These are phyloP conservation scores for Pseudorhombus dupliciocellatus DNA, from an alignment of 2,113 vertebrate genomes.

Conservation along the genomic window DNA sequence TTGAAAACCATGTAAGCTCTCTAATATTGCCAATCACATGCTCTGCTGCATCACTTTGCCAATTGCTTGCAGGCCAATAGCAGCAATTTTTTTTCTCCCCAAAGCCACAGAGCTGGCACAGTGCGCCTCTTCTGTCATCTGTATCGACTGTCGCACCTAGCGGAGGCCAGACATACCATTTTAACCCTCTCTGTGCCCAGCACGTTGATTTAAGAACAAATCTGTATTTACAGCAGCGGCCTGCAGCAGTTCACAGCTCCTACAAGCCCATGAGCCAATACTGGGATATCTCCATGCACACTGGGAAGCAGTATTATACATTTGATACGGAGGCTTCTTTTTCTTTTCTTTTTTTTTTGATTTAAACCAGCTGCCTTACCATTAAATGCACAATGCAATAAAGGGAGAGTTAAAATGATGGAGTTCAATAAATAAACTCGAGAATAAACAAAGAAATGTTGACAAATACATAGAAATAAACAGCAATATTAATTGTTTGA, in stretches of 20 bases:
- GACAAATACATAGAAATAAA: background rate
- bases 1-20: slow-evolving; percentile 42
- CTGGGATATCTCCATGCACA: slow-evolving; percentile 67
- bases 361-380: slow-evolving; percentile 48
- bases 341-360: slow-evolving; percentile 2
- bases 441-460: slow-evolving; percentile 31
- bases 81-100: slow-evolving; percentile 25
- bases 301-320: slow-evolving; percentile 54
- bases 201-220: slow-evolving; percentile 34
- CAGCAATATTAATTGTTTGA: slow-evolving; percentile 26
- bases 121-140: slow-evolving; percentile 48
- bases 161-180: slow-evolving; percentile 34
- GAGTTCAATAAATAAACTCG: slow-evolving; percentile 14
- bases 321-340: slow-evolving; percentile 21
- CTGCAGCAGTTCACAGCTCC: slow-evolving; percentile 10
- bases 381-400: slow-evolving; percentile 54
- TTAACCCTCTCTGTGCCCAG: slow-evolving; percentile 52
- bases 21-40: slow-evolving; percentile 60
- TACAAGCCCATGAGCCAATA: slow-evolving; percentile 38
- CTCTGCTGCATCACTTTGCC: slow-evolving; percentile 48
- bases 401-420: slow-evolving; percentile 20
- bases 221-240: slow-evolving; percentile 63
- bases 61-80: slow-evolving; percentile 37
- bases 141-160: slow-evolving; percentile 41
- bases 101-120: slow-evolving; percentile 47